Conservation (phyloP, 2,888 invertebrate species). For the Lasioglossum lativentre region DNA sequence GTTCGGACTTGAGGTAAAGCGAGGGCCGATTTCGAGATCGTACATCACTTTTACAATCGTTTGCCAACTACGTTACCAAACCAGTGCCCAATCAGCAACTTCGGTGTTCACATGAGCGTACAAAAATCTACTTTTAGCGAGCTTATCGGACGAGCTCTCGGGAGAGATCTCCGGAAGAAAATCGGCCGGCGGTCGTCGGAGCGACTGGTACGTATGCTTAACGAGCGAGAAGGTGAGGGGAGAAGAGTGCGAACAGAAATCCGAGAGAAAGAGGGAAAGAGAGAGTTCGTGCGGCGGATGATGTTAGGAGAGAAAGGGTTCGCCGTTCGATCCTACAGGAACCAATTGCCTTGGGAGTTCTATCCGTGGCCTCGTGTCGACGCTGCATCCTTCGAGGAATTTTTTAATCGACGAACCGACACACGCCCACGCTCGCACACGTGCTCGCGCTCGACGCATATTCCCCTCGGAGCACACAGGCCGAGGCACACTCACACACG, state of each 20-base stretch:
- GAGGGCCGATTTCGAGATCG: background rate
- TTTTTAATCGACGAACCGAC: conserved; percentile 42
- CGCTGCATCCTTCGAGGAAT: conserved; percentile 37
- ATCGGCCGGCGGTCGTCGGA: conserved; percentile 26
- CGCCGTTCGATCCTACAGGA: background rate
- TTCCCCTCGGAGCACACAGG: conserved; percentile 12
- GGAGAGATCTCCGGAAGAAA: background rate
- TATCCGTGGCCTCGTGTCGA: conserved; percentile 13
- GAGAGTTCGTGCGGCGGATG: background rate
- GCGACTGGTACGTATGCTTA: background rate
- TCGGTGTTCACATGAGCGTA: background rate
- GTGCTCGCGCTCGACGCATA: background rate
- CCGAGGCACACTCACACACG: conserved; percentile 11
- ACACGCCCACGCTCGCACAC: background rate
- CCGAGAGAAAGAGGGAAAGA: background rate
- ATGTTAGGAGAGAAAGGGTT: background rate
- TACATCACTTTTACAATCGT: background rate
- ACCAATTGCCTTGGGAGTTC: conserved; percentile 19
- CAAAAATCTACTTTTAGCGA: background rate
- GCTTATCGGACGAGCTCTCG: background rate
- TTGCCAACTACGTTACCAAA: background rate
- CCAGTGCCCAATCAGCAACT: background rate
- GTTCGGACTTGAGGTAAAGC: background rate
- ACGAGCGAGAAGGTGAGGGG: conserved; percentile 22
- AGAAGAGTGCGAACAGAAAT: conserved; percentile 23